phyloP scores from a whole-genome alignment of 2,113 vertebrate genomes.

The Dermatemys mawii region DNA sequence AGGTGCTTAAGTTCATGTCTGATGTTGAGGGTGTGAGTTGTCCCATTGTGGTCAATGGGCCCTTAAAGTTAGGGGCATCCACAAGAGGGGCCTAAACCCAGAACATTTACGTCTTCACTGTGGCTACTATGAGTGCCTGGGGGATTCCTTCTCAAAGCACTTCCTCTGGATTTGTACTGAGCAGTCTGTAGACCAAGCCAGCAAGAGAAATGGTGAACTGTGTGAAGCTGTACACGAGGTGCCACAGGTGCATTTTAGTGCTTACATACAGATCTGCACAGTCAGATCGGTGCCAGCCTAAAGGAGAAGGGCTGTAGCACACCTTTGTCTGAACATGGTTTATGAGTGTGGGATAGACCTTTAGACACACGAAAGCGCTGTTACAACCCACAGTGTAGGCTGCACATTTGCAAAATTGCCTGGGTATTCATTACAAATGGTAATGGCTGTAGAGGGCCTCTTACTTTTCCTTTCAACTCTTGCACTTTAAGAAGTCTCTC shows the following conservation, averaged over 20 bases:
- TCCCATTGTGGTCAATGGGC: neutral
- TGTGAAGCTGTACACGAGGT: neutral
- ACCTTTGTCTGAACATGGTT: neutral
- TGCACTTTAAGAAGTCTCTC: neutral
- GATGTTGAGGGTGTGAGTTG: neutral
- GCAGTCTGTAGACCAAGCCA: neutral
- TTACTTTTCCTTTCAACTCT: neutral
- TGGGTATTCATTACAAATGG: neutral
- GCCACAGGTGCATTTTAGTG: neutral
- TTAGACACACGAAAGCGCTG: neutral
- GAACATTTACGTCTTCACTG: neutral
- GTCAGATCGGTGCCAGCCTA: neutral
- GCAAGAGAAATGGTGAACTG: neutral
- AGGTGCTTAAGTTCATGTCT: neutral
- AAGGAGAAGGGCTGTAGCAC: neutral
- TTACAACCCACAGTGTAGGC: neutral
- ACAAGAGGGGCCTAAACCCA: neutral
- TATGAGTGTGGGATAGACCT: neutral
- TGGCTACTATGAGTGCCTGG: neutral
- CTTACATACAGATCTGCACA: neutral
- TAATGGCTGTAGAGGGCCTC: neutral
- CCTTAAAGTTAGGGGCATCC: neutral
- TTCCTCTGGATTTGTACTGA: neutral
- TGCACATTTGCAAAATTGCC: neutral
- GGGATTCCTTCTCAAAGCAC: neutral